A percentile compares a stretch with the other conserved stretches of the same genome.
phyloP scores from a whole-genome alignment of 1,140 invertebrate genomes.

The Tetragnatha versicolor region DNA sequence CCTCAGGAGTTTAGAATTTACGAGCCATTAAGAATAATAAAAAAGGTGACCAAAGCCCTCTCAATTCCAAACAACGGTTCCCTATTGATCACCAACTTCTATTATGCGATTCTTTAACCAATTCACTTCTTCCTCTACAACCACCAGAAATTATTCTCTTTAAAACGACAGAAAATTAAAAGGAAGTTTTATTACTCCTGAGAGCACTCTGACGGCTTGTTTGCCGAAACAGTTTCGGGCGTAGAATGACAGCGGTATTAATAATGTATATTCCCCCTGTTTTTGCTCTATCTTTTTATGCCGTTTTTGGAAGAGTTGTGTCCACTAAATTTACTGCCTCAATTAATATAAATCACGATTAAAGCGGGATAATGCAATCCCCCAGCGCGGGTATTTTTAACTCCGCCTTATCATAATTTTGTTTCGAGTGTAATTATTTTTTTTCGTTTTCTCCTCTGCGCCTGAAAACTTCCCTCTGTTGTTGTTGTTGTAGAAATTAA shows the following conservation, averaged over 20 bases:
- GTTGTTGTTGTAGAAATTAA: constrained; percentile 12
- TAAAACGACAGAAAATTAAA: constrained; percentile 21
- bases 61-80: not conserved
- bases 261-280: constrained; percentile 17
- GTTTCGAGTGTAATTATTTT: constrained; percentile 8
- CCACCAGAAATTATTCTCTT: not conserved
- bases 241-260: constrained; percentile 8
- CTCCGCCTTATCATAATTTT: not conserved
- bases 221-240: not conserved
- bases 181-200: not conserved
- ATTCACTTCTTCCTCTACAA: not conserved
- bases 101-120: not conserved
- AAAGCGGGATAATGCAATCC: not conserved
- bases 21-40: not conserved
- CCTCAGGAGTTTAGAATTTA: too few species aligned
- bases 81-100: not conserved
- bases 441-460: not conserved
- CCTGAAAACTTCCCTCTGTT: not conserved
- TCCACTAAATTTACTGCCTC: constrained; percentile 15
- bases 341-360: constrained; percentile 40
- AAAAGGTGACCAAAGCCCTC: not conserved
- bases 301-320: not conserved
- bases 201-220: not conserved
- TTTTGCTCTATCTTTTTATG: not conserved
- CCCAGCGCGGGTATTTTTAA: not conserved